phyloP scores from a whole-genome alignment of 23 tunicate genomes.

The Ciona savignyi region DNA sequence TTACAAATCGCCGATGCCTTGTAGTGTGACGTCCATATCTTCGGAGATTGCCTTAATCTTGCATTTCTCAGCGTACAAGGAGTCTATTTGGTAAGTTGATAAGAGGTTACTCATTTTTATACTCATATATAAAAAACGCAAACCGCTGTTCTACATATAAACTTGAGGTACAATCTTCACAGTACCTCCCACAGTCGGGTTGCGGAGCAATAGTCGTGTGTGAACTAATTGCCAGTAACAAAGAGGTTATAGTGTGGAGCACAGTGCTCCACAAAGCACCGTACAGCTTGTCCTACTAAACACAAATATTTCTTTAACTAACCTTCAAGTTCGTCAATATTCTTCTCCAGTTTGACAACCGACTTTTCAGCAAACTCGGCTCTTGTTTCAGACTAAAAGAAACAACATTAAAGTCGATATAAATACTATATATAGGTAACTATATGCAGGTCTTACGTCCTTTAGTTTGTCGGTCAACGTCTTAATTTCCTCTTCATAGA shows the following conservation, averaged over 20 bases:
- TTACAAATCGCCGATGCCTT: slow-evolving; percentile 92
- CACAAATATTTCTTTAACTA: no score
- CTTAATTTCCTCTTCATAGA: slow-evolving; percentile 84
- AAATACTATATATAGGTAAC: background rate
- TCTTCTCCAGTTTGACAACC: slow-evolving; percentile 80
- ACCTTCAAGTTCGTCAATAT: slow-evolving; percentile 94
- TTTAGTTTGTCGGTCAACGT: slow-evolving; percentile 85
- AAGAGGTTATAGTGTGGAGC: no score
- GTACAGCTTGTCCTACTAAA: no score
- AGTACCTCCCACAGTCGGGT: no score
- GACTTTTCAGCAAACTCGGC: slow-evolving; percentile 95
- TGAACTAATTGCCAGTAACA: no score
- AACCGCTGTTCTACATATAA: no score
- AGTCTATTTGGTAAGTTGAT: slow-evolving; percentile 41
- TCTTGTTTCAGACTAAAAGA: slow-evolving; percentile 85
- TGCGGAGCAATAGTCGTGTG: no score
- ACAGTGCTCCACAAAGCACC: no score
- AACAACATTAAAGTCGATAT: background rate
- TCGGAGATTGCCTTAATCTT: slow-evolving; percentile 81
- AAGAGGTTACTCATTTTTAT: no score
- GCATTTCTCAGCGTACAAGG: slow-evolving; percentile 85
- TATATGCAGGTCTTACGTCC: slow-evolving; percentile 51
- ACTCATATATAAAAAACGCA: no score
- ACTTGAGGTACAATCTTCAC: no score
- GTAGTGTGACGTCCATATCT: slow-evolving; percentile 91